Base-by-base conservation (phyloP, 2,113 vertebrate genomes). In the Hypanus sabinus region DNA sequence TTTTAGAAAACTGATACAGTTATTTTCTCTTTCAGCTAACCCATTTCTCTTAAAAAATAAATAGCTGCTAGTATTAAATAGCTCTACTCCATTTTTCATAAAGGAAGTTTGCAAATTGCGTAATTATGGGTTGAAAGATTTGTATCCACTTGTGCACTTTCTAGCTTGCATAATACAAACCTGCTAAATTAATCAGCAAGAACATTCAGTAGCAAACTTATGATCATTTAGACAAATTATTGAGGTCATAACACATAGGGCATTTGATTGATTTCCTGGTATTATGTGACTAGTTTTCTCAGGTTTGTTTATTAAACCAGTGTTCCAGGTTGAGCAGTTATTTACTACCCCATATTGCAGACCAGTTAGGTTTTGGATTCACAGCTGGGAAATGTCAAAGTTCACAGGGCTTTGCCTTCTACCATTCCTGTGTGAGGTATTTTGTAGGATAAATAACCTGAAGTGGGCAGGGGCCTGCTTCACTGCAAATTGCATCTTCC, bases 341-440 rank as follows among this genome's bases (percentile, higher is more conserved):
- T 20, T 95, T 95, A 94, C 95, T 94, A 95, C 93, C 95, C 95
- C 95, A 94, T 94, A 95, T 94, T 14, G 94, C 94, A 94, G 94
- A 81, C 95, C 93, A 94, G 94, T 94, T 95, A 94, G 94, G 79
- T 95, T 95, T 96, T 94, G 85, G 24, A 93, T 87, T 94, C 96
- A 94, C 95, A 96, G 95, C 95, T 97, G 96, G 94, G 94, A 87
- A 94, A 95, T 95, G 94, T 96, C 95, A 95, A 79, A 94, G 94
- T 95, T 94, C 95, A 33, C 30, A 94, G n/a, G 94, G 75, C 95
- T 96, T 94, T 95, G 94, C 94, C 95, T 96, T 95, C 94, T 94
- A 94, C 94, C 85, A 62, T 94, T 95, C 94, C 94, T 94, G 95
- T 95, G 95, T 95, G 95, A 94, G 94, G 94, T 95, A 71, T 80